Evolutionary conservation across 1,140 invertebrate species (phyloP), one percentile per base, ranked within the genome.

Genomic region (Bombus huntii): DNA sequence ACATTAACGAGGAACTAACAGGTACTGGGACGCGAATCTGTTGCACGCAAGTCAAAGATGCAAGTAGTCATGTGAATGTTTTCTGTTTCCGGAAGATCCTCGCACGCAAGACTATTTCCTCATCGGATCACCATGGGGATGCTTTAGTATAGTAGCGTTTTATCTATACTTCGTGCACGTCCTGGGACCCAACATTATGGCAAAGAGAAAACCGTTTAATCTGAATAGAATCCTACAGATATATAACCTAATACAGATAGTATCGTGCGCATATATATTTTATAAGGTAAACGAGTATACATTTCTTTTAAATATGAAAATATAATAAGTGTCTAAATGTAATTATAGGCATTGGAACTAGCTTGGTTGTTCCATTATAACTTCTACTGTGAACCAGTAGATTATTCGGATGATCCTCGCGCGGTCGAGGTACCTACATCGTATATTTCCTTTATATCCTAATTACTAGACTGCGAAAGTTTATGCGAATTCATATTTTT

Each of bases 211-310:
- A 88, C 96, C 98, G 0, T 97, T 97, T 89, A 95, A 98, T 83
- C 94, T 98, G 1, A 96, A 97, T n/a, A 95, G 94, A 83, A 89
- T 97, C 66, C 96, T 98, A 91, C 96, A 97, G 79, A 85, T 96
- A 39, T 99, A 98, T 93, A 98, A 99, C 92, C 93, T 96, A 28
- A 90, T 96, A 42, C 97, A 98, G 94, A 97, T 98, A 57, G 53
- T 97, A 70, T 94, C 96, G 74, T 97, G 96, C 90, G 81, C 88
- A 3, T 97, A 96, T 91, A 92, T 97, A 62, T 95, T 97, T 47
- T 96, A 96, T 91, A 94, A 96, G 94, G 97, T 97, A 95, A 71
- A 5, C 18, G 1, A 3, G 12, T 3, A 59, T 3, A 37, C 8
- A 15, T 59, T 37, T 37, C 3, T 25, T 25, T 22, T 12, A 66